Evolutionary conservation across 2,888 invertebrate genomes (phyloP).

Genomic region (Cepaea hortensis): DNA sequence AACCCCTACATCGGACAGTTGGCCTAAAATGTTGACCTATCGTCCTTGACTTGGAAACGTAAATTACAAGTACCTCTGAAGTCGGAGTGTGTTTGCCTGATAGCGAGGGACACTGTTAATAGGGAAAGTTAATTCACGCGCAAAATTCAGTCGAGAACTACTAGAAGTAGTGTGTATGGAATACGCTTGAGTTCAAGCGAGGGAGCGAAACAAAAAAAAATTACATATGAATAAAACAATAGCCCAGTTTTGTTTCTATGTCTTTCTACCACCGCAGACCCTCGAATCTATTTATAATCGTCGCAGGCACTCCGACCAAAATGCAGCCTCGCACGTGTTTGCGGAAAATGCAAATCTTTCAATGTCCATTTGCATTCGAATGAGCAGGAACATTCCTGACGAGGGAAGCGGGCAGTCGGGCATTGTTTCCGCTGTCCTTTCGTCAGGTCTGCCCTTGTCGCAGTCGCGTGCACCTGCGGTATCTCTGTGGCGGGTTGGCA

Average conservation of each 20-base stretch:
- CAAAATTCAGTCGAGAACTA: no score
- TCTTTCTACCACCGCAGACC: not conserved
- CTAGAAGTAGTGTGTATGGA: no score
- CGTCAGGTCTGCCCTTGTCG: conserved; percentile 1
- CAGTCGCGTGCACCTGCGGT: conserved; percentile 43
- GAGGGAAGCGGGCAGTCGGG: not conserved
- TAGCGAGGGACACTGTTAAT: no score
- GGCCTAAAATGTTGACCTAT: no score
- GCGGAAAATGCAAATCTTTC: conserved; percentile 28
- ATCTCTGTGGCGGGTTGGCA: conserved; percentile 23
- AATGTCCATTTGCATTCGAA: conserved; percentile 37
- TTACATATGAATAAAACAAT: not conserved
- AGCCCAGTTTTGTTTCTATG: not conserved
- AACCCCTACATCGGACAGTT: no score
- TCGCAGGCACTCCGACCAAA: not conserved
- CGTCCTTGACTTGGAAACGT: no score
- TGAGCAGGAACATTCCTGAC: conserved; percentile 3
- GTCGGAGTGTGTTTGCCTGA: no score
- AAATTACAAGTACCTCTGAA: no score
- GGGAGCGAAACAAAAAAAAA: no score
- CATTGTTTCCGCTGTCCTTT: conserved; percentile 12
- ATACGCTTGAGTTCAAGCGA: no score
- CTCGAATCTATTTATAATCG: not conserved
- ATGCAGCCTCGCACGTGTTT: conserved; percentile 29
- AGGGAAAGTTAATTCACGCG: no score